Percentiles rank a stretch among this genome's conserved stretches.
phyloP scores from a whole-genome alignment of 2,113 vertebrate species.

The Corapipo altera region DNA sequence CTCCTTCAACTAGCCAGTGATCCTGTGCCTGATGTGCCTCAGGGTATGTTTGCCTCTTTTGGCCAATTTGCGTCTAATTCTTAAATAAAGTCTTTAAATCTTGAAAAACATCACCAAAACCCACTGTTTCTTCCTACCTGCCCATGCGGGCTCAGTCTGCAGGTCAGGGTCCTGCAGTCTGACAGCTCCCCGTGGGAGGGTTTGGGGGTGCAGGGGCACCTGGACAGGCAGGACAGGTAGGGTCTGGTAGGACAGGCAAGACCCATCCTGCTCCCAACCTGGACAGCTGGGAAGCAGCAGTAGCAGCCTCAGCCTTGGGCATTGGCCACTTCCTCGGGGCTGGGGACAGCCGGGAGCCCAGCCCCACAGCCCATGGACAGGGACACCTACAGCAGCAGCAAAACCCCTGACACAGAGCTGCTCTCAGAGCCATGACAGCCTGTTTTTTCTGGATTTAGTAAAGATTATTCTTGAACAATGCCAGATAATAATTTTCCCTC shows the following conservation, averaged over 20 bases:
- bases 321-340: too few species aligned
- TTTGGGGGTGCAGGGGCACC: too few species aligned
- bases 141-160: background rate
- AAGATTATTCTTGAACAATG: background rate
- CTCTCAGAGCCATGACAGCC: background rate
- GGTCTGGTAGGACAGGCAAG: background rate
- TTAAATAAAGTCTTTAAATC: background rate
- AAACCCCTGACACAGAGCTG: rapidly evolving
- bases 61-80: background rate
- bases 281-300: background rate
- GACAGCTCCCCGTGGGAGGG: background rate
- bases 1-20: background rate
- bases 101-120: background rate
- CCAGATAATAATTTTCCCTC: background rate
- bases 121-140: background rate
- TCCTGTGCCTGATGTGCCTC: background rate
- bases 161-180: background rate
- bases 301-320: background rate
- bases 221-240: background rate
- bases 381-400: background rate
- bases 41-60: rapidly evolving
- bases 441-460: background rate
- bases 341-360: background rate
- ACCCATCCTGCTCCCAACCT: too few species aligned
- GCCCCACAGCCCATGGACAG: background rate